A percentile compares a stretch with the other conserved stretches of the same genome.
These are phyloP conservation scores for Alosa sapidissima DNA, from an alignment of 2,797 vertebrate species.

Conservation along the genomic window DNA sequence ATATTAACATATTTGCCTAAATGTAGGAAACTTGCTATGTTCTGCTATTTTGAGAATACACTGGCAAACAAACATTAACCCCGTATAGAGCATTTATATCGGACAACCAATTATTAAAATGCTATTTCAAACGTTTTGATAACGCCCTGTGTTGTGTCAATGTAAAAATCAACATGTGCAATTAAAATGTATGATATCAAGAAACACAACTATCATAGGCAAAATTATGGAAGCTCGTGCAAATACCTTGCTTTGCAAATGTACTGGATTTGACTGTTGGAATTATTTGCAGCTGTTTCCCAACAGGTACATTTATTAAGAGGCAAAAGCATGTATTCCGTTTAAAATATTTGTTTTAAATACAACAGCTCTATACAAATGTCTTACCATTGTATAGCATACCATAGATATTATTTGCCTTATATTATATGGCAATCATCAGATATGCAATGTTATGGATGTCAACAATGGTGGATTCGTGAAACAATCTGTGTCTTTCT, in stretches of 20 bases:
- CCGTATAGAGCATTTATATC: not conserved
- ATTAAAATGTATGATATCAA: not conserved
- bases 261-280: not conserved
- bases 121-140: not conserved
- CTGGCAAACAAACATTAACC: not conserved
- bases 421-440: slow-evolving; percentile 52
- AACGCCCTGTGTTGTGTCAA: not conserved
- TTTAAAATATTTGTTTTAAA: not conserved
- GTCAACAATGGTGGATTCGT: slow-evolving; percentile 54
- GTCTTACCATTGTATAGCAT: slow-evolving; percentile 22
- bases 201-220: not conserved
- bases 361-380: not conserved
- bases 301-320: not conserved
- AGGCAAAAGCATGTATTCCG: not conserved
- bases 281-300: not conserved
- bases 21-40: not conserved
- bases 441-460: slow-evolving; percentile 55
- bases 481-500: slow-evolving; percentile 44
- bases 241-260: not conserved
- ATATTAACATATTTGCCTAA: not conserved
- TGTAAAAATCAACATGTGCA: not conserved
- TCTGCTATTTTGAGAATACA: not conserved
- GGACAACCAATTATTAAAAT: not conserved
- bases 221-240: not conserved
- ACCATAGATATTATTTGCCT: slow-evolving; percentile 51